Conservation (phyloP, 2,113 vertebrate species). For the Archilochus colubris region DNA sequence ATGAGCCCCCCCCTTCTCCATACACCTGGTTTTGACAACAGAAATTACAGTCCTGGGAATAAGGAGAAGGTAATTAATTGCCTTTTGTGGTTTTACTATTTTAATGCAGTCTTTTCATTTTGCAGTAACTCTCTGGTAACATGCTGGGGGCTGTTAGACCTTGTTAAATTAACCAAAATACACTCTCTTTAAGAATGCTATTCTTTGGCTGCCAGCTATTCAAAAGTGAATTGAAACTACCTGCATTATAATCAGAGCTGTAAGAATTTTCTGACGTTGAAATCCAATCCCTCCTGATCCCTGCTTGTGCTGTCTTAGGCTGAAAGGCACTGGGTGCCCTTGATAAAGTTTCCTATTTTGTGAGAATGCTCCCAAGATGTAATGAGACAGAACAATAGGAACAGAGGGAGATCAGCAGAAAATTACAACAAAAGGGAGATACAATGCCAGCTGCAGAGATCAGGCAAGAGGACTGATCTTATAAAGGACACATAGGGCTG, state of each 20-base stretch:
- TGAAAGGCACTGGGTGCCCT: conserved; percentile 51
- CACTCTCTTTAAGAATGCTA: conserved; percentile 58
- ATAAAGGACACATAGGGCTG: not conserved
- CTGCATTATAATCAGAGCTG: conserved; percentile 50
- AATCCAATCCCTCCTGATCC: conserved; percentile 64
- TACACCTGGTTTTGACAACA: conserved; percentile 58
- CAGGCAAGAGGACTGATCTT: conserved; percentile 22
- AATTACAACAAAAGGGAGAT: conserved; percentile 58
- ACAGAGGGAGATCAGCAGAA: conserved; percentile 48
- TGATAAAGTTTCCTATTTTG: conserved; percentile 67
- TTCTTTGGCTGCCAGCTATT: conserved; percentile 70
- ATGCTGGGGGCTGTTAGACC: conserved; percentile 65
- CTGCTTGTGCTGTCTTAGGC: conserved; percentile 39
- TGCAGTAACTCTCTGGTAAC: conserved; percentile 42
- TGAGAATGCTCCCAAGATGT: conserved; percentile 22
- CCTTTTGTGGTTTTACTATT: conserved; percentile 62
- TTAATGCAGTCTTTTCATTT: conserved; percentile 60
- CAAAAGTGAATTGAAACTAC: conserved; percentile 55
- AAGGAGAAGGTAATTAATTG: conserved; percentile 60
- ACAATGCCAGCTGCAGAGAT: conserved; percentile 27
- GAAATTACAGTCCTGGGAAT: conserved; percentile 61
- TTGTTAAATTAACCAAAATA: conserved; percentile 73
- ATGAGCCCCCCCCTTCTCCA: not conserved
- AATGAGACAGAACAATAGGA: conserved; percentile 60
- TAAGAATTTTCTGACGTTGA: conserved; percentile 64